Evolutionary conservation across 1,140 invertebrate species (phyloP), one percentile per base, ranked within the genome.

Genomic region (Heliconius nattereri): DNA sequence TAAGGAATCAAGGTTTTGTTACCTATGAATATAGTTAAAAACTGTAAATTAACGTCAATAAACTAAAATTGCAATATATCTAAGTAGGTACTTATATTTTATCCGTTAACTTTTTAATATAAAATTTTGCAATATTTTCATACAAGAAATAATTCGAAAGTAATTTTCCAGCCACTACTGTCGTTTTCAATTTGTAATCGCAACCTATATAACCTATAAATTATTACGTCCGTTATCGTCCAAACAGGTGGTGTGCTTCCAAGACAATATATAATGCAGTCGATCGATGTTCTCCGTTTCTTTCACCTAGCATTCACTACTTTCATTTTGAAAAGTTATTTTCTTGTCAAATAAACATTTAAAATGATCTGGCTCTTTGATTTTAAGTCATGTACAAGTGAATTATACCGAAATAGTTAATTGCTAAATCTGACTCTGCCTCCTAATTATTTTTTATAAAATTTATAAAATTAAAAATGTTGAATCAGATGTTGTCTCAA

Each of bases 141-240:
- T 29, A 26, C 6, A 9, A 26, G 23, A 26, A 66, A 66, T 66
- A 16, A 26, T 29, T 29, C 3, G 29, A 26, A 29, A 16, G 7
- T 66, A 26, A 66, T 66, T 29, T 13, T 16, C 60, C 11, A 66
- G 26, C 13, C 23, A 66, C 9, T 13, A 26, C 57, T 66, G 23
- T 66, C 57, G 57, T 66, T 66, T 66, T 66, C 60, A 66, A 66
- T 66, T 66, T 66, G 23, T 66, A 66, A 66, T 66, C 60, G 60
- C 23, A 66, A 66, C 11, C n/a, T 66, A 66, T 29, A 26, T 11
- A 66, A 66, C 11, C 3, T 66, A 66, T 29, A 26, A 66, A 29
- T 66, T 66, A 66, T 66, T 66, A 66, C 9, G 60, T 29, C n/a
- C 60, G 23, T 29, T 66, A 66, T 26, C 23, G 60, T 66, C 60